These are phyloP conservation scores for Trichoplax adhaerens DNA, from an alignment of 37 sponge, comb jelly and placozoan genomes.

Conservation along the genomic window DNA sequence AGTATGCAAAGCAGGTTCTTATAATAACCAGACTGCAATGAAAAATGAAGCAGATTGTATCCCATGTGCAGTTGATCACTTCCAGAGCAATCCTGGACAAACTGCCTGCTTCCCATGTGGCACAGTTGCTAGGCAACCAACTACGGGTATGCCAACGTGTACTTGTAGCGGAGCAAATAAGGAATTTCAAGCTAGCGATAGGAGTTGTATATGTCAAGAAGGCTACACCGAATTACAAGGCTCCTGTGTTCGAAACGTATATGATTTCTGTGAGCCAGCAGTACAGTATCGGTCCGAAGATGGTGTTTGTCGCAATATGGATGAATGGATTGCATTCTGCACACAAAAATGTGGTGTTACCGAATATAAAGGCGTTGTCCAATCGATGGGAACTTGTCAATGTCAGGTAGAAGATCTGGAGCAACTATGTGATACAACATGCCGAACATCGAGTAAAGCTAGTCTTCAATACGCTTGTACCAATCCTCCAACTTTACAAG, in stretches of 20 bases:
- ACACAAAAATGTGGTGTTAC: slow-evolving; percentile 13
- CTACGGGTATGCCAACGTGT: too few relatives aligned
- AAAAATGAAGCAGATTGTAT: slow-evolving; percentile 2
- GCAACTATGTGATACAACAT: slow-evolving; percentile 1
- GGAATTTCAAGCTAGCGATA: too few relatives aligned
- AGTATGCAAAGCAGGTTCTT: slow-evolving; percentile 12
- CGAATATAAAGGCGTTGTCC: slow-evolving; percentile 11
- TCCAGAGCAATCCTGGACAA: background rate
- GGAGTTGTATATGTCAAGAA: too few relatives aligned
- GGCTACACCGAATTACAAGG: too few relatives aligned
- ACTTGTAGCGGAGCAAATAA: too few relatives aligned
- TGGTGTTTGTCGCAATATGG: slow-evolving; percentile 13
- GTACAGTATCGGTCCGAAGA: slow-evolving; percentile 7
- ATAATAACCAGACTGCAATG: slow-evolving; percentile 6
- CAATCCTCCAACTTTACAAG: background rate
- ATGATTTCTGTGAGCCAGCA: slow-evolving; percentile 3
- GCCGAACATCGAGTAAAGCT: background rate
- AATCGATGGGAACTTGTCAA: slow-evolving; percentile 13
- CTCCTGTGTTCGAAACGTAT: slow-evolving; percentile 9
- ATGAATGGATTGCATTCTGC: slow-evolving; percentile 8
- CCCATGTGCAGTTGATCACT: slow-evolving; percentile 9
- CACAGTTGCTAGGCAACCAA: slow-evolving; percentile 5
- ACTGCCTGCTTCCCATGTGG: slow-evolving; percentile 18
- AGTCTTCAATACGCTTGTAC: background rate
- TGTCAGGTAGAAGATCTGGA: slow-evolving; percentile 16